Percentiles rank a stretch among this genome's conserved stretches.
phyloP scores from a whole-genome alignment of 2,113 vertebrate species.

The Cnemophilus loriae region DNA sequence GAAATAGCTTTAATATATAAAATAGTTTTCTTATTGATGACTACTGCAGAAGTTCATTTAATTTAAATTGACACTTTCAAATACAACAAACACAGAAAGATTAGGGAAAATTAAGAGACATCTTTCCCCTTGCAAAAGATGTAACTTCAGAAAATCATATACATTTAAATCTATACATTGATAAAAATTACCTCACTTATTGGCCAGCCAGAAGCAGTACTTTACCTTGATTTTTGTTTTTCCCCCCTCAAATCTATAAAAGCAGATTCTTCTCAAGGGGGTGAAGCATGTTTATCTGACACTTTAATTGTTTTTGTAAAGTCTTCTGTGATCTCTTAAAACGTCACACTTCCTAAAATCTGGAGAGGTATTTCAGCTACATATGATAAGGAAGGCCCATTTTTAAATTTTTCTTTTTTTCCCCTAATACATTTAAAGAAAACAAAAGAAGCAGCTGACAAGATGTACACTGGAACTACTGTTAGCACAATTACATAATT shows the following conservation, averaged over 20 bases:
- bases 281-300: not conserved
- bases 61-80: not conserved
- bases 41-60: not conserved
- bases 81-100: fast-evolving
- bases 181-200: not conserved
- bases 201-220: not conserved
- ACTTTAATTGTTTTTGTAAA: not conserved
- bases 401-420: not conserved
- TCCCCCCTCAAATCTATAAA: not conserved
- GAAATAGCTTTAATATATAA: not conserved
- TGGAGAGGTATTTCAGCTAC: not conserved
- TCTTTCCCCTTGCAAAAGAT: not conserved
- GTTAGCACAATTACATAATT: not conserved
- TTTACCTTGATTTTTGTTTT: not conserved
- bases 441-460: not conserved
- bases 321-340: not conserved
- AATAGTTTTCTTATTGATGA: not conserved
- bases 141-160: not conserved
- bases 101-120: not conserved
- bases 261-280: not conserved
- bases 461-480: not conserved
- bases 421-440: not conserved
- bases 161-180: not conserved
- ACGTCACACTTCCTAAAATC: not conserved
- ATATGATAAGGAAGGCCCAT: not conserved